Base-by-base conservation (phyloP, 1,140 invertebrate species). In the Heliconius congener region DNA sequence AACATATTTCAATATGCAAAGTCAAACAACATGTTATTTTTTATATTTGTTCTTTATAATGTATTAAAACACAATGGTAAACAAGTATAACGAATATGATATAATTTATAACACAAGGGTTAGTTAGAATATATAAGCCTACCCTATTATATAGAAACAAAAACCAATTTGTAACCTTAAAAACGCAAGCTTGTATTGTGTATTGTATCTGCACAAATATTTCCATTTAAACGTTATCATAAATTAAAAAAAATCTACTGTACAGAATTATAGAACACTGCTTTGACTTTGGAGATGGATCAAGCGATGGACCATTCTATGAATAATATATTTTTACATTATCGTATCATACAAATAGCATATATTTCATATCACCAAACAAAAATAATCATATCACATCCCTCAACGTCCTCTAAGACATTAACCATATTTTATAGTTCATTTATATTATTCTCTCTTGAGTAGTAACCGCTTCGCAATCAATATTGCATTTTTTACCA, bases 401-500 rank as follows among this genome's bases (percentile, higher is more conserved):
- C 27, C 9, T 66, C 11, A 27, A 23, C n/a, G 11, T 27, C n/a
- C 11, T 27, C 60, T 23, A 66, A 66, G 13, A 30, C 3, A 5
- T 16, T 66, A 27, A 11, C 11, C 60, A 57, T 27, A 66, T 66
- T 27, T 13, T 66, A 30, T 9, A 60, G 30, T 13, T 66, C 13
- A 30, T 16, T 11, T 30, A 66, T 66, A 23, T 3, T 23, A 23
- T 57, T 23, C 9, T 57, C 3, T 19, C 8, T 4, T 66, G 27
- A 3, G 27, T 27, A 66, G 11, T 66, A 9, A 66, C 1, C n/a
- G 23, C 60, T 5, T 30, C 11, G 60, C 27, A 66, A 66, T 66
- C 60, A 66, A 30, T 66, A 66, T 27, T 66, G 60, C 60, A 66
- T n/a, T 66, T 66, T 60, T 30, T 66, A 66, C 11, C 60, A 27